Conservation (phyloP, 2,888 invertebrate species). For the Megaustenia siamemsis region DNA sequence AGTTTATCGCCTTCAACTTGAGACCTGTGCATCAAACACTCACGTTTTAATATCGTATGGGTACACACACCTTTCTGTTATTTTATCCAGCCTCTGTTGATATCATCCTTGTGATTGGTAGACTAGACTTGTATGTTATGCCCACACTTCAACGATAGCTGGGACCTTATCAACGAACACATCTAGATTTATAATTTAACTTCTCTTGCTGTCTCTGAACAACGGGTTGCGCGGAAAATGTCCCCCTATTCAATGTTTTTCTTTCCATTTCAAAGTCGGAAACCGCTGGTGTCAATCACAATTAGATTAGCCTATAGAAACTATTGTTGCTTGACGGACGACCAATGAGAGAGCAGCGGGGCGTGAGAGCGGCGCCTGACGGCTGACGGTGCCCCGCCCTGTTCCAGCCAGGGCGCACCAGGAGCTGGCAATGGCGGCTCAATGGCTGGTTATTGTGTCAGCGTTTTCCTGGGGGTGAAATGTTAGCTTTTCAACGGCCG, state of each 20-base stretch:
- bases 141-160: not conserved
- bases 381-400: constrained; percentile 46
- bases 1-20: not conserved
- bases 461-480: constrained; percentile 12
- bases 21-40: not conserved
- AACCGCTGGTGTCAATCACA: constrained; percentile 13
- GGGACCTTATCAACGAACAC: constrained; percentile 39
- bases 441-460: constrained; percentile 27
- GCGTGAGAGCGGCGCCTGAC: constrained; percentile 23
- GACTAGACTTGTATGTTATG: not conserved
- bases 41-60: not conserved
- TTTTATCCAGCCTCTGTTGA: not conserved
- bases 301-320: constrained; percentile 41
- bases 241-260: constrained; percentile 29
- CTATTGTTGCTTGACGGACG: constrained; percentile 6
- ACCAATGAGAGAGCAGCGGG: constrained; percentile 29
- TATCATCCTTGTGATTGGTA: constrained; percentile 12
- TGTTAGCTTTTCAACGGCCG: constrained; percentile 4
- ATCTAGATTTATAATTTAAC: not conserved
- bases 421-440: not conserved
- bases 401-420: not conserved
- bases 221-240: constrained; percentile 26
- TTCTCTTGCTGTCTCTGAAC: constrained; percentile 9
- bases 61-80: not conserved
- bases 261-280: constrained; percentile 26